Conservation (phyloP, 2,888 invertebrate species). For the Arrhopalites spinosus region DNA sequence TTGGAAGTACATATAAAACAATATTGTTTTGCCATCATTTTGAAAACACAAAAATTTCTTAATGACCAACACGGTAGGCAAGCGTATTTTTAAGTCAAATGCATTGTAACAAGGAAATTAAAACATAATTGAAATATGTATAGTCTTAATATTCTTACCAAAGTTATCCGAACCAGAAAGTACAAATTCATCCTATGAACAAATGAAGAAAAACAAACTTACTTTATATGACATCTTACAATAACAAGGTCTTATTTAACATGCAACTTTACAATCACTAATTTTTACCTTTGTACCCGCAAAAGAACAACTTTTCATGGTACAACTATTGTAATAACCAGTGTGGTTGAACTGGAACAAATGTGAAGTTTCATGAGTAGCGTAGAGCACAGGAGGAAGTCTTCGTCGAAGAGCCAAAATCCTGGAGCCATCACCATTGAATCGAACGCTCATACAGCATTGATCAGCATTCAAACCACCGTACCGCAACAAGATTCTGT, state of each 20-base stretch:
- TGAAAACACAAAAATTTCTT: too few species aligned
- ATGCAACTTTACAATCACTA: too few species aligned
- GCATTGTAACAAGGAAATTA: too few species aligned
- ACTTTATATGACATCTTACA: too few species aligned
- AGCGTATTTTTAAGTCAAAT: too few species aligned
- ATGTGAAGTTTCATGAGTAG: constrained; percentile 66
- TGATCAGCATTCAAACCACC: constrained; percentile 66
- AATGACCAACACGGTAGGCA: too few species aligned
- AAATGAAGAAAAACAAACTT: too few species aligned
- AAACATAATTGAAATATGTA: too few species aligned
- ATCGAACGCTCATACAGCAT: constrained; percentile 91
- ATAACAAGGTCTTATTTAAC: too few species aligned
- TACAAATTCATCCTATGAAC: constrained; percentile 74
- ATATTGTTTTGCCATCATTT: too few species aligned
- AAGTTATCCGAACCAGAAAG: constrained; percentile 95
- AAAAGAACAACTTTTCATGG: constrained; percentile 93
- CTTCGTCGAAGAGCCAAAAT: constrained; percentile 82
- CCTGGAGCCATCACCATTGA: constrained; percentile 76
- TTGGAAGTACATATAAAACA: too few species aligned
- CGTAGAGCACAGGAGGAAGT: constrained; percentile 82
- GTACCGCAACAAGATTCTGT: constrained; percentile 74
- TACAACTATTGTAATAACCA: constrained; percentile 77
- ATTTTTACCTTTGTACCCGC: constrained; percentile 71
- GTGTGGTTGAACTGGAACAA: constrained; percentile 87
- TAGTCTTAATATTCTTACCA: too few species aligned